A percentile compares a stretch with the other conserved stretches of the same genome.
phyloP scores from a whole-genome alignment of 2,888 invertebrate genomes.

The Nomada fabriciana region DNA sequence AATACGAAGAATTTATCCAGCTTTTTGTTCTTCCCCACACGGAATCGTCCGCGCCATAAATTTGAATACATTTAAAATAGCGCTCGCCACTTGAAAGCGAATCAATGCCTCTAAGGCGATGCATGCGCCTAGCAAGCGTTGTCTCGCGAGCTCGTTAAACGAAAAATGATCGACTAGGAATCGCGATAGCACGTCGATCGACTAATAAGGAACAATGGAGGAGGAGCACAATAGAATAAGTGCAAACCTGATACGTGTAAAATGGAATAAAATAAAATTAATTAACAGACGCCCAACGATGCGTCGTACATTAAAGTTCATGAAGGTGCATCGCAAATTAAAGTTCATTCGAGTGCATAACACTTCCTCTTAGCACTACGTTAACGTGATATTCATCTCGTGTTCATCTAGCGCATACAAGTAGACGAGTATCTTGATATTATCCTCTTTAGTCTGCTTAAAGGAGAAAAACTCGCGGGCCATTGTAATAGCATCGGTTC shows the following conservation, averaged over 20 bases:
- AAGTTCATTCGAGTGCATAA: constrained; percentile 61
- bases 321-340: constrained; percentile 55
- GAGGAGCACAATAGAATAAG: background rate
- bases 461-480: constrained; percentile 74
- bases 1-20: constrained; percentile 21
- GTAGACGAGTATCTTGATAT: constrained; percentile 70
- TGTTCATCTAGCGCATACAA: constrained; percentile 77
- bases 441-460: constrained; percentile 59
- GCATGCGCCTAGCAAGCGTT: no score
- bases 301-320: constrained; percentile 57
- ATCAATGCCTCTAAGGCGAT: background rate
- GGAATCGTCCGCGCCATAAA: constrained; percentile 52
- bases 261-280: constrained; percentile 41
- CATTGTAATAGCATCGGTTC: constrained; percentile 75
- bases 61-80: constrained; percentile 51
- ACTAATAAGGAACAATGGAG: constrained; percentile 1
- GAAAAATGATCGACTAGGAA: background rate
- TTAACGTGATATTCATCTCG: constrained; percentile 76
- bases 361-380: constrained; percentile 58
- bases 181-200: background rate
- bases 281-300: constrained; percentile 50
- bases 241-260: constrained; percentile 29
- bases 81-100: constrained; percentile 27
- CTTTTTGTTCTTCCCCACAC: constrained; percentile 13
- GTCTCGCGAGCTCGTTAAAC: background rate